phyloP scores from a whole-genome alignment of 2,797 vertebrate species.

The Hyperoplus immaculatus region DNA sequence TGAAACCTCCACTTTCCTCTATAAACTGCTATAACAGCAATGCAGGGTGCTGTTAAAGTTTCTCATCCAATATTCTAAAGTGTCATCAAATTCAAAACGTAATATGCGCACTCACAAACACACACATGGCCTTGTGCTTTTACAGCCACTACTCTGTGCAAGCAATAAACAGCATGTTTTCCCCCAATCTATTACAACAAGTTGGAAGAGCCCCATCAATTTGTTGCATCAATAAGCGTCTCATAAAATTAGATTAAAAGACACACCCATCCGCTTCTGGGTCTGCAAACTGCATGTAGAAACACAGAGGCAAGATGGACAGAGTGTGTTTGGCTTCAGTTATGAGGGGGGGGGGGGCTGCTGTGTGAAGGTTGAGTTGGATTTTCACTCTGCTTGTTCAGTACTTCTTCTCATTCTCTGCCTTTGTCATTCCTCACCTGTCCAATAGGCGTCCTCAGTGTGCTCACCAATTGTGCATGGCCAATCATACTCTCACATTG shows the following conservation, averaged over 20 bases:
- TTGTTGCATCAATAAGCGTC: conserved; percentile 25
- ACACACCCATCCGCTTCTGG: neutral
- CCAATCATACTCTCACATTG: too few relatives aligned
- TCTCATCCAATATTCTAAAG: conserved; percentile 8
- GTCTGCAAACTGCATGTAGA: conserved; percentile 1
- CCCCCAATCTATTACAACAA: neutral
- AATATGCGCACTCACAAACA: neutral
- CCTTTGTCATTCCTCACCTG: conserved; percentile 22
- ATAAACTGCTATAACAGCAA: conserved; percentile 6
- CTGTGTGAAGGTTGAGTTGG: conserved; percentile 19
- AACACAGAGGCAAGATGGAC: conserved; percentile 5
- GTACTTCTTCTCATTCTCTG: neutral
- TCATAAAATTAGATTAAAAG: neutral
- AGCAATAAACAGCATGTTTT: neutral
- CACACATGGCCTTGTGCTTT: neutral
- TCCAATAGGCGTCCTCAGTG: conserved; percentile 13
- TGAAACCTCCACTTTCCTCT: neutral
- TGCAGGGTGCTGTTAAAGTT: conserved; percentile 10
- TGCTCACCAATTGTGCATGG: neutral
- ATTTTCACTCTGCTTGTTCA: neutral
- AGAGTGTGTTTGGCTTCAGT: neutral
- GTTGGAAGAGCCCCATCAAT: conserved; percentile 1
- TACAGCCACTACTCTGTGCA: neutral
- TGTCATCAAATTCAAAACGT: conserved; percentile 11
- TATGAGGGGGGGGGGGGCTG: conserved; percentile 3